A percentile compares a stretch with the other conserved stretches of the same genome.
Conservation (phyloP, 2,888 invertebrate genomes). For the Periphyllus acericola region DNA sequence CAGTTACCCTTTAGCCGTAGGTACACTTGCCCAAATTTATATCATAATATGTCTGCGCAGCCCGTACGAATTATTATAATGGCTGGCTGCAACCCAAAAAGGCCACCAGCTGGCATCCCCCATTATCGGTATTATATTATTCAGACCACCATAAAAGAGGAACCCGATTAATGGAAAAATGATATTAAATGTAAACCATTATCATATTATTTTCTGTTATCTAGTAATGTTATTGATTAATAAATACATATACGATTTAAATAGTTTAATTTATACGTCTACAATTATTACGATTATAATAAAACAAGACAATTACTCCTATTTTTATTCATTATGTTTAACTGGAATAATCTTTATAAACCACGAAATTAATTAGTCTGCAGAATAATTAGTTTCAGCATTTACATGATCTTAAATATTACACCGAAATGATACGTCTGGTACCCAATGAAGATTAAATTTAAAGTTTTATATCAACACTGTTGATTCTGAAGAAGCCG, state of each 20-base stretch:
- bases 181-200: neutral
- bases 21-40: conserved; percentile 7
- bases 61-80: conserved; percentile 51
- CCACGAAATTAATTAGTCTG: too few species aligned
- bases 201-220: neutral
- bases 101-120: conserved; percentile 24
- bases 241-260: too few species aligned
- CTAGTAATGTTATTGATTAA: neutral
- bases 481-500: too few species aligned
- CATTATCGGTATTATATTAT: conserved; percentile 43
- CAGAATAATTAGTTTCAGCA: too few species aligned
- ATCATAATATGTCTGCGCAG: conserved; percentile 36
- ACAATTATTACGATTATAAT: neutral
- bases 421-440: too few species aligned
- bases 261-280: neutral
- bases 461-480: too few species aligned
- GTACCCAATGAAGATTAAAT: too few species aligned
- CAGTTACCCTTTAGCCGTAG: conserved; percentile 5
- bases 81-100: conserved; percentile 28
- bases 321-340: neutral
- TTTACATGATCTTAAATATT: too few species aligned
- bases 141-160: neutral
- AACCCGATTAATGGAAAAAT: neutral
- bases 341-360: too few species aligned
- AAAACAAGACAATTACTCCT: neutral